Conservation (phyloP, 2,113 vertebrate species). For the Serilophus lunatus region DNA sequence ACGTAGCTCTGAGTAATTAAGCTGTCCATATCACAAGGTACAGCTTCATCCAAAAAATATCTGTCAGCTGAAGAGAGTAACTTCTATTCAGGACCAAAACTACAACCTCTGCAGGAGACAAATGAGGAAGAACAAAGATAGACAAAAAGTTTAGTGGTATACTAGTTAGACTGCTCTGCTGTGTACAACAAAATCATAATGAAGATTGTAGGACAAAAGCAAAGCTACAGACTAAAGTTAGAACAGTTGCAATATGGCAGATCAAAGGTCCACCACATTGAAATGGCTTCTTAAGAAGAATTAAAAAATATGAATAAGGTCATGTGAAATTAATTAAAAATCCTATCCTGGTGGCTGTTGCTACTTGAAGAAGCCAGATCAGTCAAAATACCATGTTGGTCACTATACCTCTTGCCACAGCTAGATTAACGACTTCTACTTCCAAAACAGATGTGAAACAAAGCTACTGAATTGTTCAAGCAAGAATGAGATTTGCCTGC, state of each 20-base stretch:
- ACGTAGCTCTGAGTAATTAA: not conserved
- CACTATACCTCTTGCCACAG: not conserved
- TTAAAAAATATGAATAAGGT: not conserved
- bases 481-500: not conserved
- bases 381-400: not conserved
- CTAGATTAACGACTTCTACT: not conserved
- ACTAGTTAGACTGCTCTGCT: not conserved
- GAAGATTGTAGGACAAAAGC: not conserved
- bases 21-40: not conserved
- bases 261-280: not conserved
- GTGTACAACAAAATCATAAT: not conserved
- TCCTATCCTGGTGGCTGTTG: not conserved
- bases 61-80: not conserved
- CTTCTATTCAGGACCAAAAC: not conserved
- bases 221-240: not conserved
- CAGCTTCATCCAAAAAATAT: not conserved
- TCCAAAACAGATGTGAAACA: not conserved
- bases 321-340: not conserved
- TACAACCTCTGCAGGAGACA: not conserved
- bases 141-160: not conserved
- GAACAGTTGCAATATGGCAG: not conserved
- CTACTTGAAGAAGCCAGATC: not conserved
- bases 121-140: not conserved
- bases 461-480: not conserved
- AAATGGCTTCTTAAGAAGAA: not conserved